These are phyloP conservation scores for Athrips mouffetella DNA, from an alignment of 2,888 invertebrate species.

Conservation along the genomic window DNA sequence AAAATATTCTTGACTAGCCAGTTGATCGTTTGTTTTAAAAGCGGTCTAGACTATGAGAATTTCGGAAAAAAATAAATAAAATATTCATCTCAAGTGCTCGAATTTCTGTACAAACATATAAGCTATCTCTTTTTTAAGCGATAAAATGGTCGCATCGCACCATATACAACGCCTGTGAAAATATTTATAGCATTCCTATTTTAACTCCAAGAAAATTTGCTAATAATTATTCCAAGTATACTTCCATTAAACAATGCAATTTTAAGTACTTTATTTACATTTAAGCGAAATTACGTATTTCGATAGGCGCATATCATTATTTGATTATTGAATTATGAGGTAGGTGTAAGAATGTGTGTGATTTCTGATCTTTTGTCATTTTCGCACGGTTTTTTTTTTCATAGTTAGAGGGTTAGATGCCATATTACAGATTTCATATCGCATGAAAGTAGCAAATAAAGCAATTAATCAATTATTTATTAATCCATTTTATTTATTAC, in stretches of 20 bases:
- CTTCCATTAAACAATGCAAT: slow-evolving; percentile 13
- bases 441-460: too few species aligned
- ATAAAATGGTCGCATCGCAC: too few species aligned
- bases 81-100: too few species aligned
- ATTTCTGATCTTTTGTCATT: slow-evolving; percentile 23
- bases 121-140: too few species aligned
- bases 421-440: not conserved
- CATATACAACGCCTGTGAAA: not conserved
- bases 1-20: too few species aligned
- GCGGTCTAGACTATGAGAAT: too few species aligned
- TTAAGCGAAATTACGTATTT: slow-evolving; percentile 17
- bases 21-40: too few species aligned
- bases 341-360: slow-evolving; percentile 25
- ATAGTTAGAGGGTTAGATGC: slow-evolving; percentile 51
- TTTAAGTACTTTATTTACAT: slow-evolving; percentile 9
- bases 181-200: not conserved
- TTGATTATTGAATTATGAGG: slow-evolving; percentile 19
- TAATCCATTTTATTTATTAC: not conserved
- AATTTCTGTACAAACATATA: too few species aligned
- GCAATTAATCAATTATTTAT: not conserved
- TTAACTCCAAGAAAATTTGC: not conserved
- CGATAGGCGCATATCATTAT: slow-evolving; percentile 48
- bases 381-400: slow-evolving; percentile 32
- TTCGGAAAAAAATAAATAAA: too few species aligned
- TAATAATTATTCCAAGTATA: not conserved